Evolutionary conservation across 2,113 vertebrate genomes (phyloP).

Genomic region (Coryphaenoides rupestris): DNA sequence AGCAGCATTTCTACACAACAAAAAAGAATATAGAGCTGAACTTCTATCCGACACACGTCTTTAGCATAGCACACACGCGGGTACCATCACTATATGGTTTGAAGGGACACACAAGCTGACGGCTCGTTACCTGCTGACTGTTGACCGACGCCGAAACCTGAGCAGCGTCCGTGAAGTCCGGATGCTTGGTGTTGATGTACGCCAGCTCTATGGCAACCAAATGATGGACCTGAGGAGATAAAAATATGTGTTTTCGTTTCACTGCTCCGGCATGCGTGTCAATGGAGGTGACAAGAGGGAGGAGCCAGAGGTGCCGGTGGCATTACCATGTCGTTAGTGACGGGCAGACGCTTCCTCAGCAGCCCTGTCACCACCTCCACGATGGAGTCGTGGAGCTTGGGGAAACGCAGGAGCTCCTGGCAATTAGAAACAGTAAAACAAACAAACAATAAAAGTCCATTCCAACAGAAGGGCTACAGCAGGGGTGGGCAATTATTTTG

Average conservation of each 20-base stretch:
- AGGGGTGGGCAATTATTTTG: too few species aligned
- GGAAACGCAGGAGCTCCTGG: conserved; percentile 80
- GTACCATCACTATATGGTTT: neutral
- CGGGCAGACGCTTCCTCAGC: conserved; percentile 76
- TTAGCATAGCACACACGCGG: too few species aligned
- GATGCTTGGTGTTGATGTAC: conserved; percentile 83
- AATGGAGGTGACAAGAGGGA: too few species aligned
- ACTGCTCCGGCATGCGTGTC: too few species aligned
- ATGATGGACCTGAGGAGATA: conserved; percentile 71
- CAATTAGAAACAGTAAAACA: conserved; percentile 15
- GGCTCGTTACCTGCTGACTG: conserved; percentile 76
- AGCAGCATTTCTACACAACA: too few species aligned
- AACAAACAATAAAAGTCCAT: neutral
- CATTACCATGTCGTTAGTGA: conserved; percentile 81
- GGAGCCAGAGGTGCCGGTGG: too few species aligned
- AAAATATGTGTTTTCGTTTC: too few species aligned
- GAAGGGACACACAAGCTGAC: conserved; percentile 16
- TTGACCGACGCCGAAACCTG: conserved; percentile 79
- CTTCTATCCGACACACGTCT: too few species aligned
- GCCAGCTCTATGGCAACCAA: conserved; percentile 80
- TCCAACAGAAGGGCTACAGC: too few species aligned
- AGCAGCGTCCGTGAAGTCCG: conserved; percentile 78
- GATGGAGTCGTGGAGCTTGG: conserved; percentile 80
- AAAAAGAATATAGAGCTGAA: too few species aligned
- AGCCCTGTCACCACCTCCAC: conserved; percentile 80